Evolutionary conservation across 2,113 vertebrate genomes (phyloP), one percentile per base, ranked within the genome.

Genomic region (Ctenomys sociabilis): DNA sequence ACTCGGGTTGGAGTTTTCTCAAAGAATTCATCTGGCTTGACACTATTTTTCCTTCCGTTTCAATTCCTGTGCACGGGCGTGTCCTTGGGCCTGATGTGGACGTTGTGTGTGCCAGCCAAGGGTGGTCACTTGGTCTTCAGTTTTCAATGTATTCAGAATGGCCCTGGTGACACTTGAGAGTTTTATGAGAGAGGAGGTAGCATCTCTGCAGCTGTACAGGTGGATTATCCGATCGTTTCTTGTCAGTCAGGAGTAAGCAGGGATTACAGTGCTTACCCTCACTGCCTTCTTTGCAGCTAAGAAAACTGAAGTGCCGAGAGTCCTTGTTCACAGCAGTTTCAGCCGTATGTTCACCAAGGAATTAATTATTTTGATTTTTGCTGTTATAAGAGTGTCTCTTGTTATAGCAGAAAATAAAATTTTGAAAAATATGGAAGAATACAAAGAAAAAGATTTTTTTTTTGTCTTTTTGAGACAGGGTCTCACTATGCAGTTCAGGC

Each of bases 371-470:
- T 91, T 77, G 57, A 37, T 82, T 85, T 94, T 78, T 78, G 2
- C 63, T 91, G 83, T 85, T 57, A 40, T 0, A 35, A 7, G 0
- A 72, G 7, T 88, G 32, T 70, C 37, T 59, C 49, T 45, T 54
- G 16, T 85, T n/a, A n/a, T 66, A 45, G 52, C n/a, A 54, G 45
- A 91, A 96, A 59, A 63, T 80, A 73, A 93, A 88, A 40, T 77
- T 64, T 81, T 78, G 83, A 72, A 90, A 89, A 78, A 32, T 63
- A 45, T 26, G 35, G 43, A 82, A 85, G 91, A 88, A 43, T 85
- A 77, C 43, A 59, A 84, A 89, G 81, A 66, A 64, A 81, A 95
- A 30, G 7, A 22, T 45, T 11, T 75, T n/a, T 70, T 77, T n/a
- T n/a, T n/a, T n/a, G n/a, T n/a, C n/a, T n/a, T n/a, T n/a, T n/a